phyloP scores from a whole-genome alignment of 2,888 invertebrate species.

The Epicampocera succincta region DNA sequence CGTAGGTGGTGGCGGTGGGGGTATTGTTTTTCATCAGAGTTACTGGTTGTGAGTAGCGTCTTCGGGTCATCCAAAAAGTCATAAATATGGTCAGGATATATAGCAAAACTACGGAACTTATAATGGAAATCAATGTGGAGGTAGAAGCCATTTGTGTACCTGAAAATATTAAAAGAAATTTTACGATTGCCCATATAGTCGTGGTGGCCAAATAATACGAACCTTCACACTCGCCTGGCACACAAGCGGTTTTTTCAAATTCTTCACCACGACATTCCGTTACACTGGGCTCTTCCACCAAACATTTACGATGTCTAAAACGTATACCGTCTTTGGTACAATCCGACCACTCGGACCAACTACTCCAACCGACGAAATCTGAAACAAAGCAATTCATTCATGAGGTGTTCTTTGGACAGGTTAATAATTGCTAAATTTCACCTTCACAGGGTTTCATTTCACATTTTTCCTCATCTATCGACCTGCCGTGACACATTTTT shows the following conservation, averaged over 20 bases:
- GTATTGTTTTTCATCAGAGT: conserved; percentile 82
- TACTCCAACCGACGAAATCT: conserved; percentile 88
- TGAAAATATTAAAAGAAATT: conserved; percentile 39
- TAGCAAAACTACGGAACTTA: conserved; percentile 82
- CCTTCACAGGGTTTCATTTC: conserved; percentile 87
- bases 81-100: conserved; percentile 81
- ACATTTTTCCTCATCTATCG: conserved; percentile 86
- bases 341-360: conserved; percentile 88
- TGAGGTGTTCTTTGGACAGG: too few species aligned
- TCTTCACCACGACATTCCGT: conserved; percentile 87
- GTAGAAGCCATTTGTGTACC: conserved; percentile 75
- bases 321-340: conserved; percentile 87
- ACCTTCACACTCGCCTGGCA: conserved; percentile 78
- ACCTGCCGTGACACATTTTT: conserved; percentile 85
- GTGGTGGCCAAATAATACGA: conserved; percentile 14
- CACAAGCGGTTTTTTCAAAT: conserved; percentile 87
- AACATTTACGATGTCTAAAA: conserved; percentile 86
- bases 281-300: conserved; percentile 82
- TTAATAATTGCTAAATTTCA: conserved; percentile 76
- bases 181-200: neutral
- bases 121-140: conserved; percentile 76
- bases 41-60: conserved; percentile 78
- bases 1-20: conserved; percentile 89
- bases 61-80: conserved; percentile 81
- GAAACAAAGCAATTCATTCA: conserved; percentile 73